These are phyloP conservation scores for Tigriopus californicus DNA, from an alignment of 2,888 invertebrate genomes.

Conservation along the genomic window DNA sequence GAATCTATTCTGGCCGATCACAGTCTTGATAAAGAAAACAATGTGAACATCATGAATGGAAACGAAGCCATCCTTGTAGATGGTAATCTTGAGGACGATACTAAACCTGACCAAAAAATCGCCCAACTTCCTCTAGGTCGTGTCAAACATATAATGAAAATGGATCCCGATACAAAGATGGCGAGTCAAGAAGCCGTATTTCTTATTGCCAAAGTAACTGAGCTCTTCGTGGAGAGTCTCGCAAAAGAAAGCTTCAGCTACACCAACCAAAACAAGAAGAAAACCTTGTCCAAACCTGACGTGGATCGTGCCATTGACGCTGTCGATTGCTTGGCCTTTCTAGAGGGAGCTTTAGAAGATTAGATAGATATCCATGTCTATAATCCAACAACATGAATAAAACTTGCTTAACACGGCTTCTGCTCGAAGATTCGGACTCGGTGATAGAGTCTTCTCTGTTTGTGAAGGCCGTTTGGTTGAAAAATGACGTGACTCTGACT, in stretches of 20 bases:
- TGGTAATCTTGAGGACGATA: too few relatives aligned
- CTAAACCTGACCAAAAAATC: not conserved
- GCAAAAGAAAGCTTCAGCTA: conserved; percentile 25
- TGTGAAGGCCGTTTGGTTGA: too few relatives aligned
- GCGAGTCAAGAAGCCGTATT: conserved; percentile 19
- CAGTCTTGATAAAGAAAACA: too few relatives aligned
- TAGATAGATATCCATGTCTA: not conserved
- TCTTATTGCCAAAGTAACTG: conserved; percentile 19
- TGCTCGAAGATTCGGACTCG: too few relatives aligned
- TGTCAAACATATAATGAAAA: conserved; percentile 20
- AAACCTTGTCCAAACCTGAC: conserved; percentile 62
- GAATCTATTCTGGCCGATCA: too few relatives aligned
- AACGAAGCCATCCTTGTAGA: too few relatives aligned
- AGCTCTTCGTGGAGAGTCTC: conserved; percentile 19
- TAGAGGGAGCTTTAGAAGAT: conserved; percentile 55
- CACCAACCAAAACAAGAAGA: conserved; percentile 53
- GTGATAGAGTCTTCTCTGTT: too few relatives aligned
- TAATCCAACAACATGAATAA: too few relatives aligned
- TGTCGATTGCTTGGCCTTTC: conserved; percentile 57
- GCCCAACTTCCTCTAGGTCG: conserved; percentile 8
- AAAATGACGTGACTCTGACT: too few relatives aligned
- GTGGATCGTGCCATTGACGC: conserved; percentile 56
- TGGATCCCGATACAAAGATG: conserved; percentile 19
- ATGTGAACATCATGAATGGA: too few relatives aligned
- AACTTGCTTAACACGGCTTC: too few relatives aligned